Base-by-base conservation (phyloP, 2,888 invertebrate genomes). In the Acanthosepion pharaonis region DNA sequence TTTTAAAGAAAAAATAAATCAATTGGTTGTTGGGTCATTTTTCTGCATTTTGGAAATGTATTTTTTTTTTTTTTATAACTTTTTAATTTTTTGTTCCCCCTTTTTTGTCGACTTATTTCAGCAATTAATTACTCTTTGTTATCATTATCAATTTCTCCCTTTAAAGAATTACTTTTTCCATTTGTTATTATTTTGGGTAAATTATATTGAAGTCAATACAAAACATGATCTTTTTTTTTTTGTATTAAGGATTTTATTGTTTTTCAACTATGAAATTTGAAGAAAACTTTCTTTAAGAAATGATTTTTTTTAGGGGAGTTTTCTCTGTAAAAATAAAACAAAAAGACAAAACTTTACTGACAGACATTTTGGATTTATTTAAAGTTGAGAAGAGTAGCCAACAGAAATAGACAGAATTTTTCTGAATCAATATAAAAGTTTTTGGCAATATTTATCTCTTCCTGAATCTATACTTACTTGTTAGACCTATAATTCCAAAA, bases 61-160 rank as follows among this genome's bases (percentile, higher is more conserved):
- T 11, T 78, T 15, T 78, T 33, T 15, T n/a, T 78, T n/a, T n/a
- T 78, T 78, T 78, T 78, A 15, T 78, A 9, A 33, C 15, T n/a
- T 5, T 33, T 78, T 78, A 23, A 20, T 59, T 59, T 5, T 59
- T 20, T 20, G 59, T 59, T 59, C 20, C 20, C 78, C 28, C 11
- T 78, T n/a, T 78, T 78, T 33, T 78, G 18, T 33, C n/a, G 78
- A 78, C 78, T n/a, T 78, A 78, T 78, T 78, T n/a, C 18, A n/a
- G 78, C 78, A 78, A 78, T 78, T 78, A 78, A 78, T 78, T 78
- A 78, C 78, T 78, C 78, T 78, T 78, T 78, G 78, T 78, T 78
- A 78, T 5, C n/a, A n/a, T 64, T 64, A 64, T 64, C 64, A 64
- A 33, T 78, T 33, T 78, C 78, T 33, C 2, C 18, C 9, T 33